A percentile compares a stretch with the other conserved stretches of the same genome.
Conservation (phyloP, 2,888 invertebrate genomes). For the Catonia carolina region DNA sequence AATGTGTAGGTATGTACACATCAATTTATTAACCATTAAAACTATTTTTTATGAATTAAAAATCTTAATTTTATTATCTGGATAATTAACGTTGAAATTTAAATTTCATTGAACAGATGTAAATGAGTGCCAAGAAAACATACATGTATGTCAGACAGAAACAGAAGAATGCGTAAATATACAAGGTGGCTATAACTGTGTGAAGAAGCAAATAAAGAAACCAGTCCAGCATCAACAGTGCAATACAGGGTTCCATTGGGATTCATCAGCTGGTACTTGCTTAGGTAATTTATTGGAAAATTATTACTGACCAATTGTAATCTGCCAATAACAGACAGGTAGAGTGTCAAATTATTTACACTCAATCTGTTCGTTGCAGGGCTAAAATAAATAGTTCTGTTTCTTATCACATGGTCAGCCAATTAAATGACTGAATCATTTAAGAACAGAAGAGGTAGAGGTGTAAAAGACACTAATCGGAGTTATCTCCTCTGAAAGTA, state of each 20-base stretch:
- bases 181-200: conserved; percentile 46
- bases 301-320: background rate
- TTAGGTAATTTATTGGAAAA: conserved; percentile 15
- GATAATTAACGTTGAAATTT: too few relatives aligned
- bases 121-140: conserved; percentile 58
- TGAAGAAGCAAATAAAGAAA: conserved; percentile 35
- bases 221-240: conserved; percentile 2
- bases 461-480: too few relatives aligned
- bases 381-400: too few relatives aligned
- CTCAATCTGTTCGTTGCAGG: too few relatives aligned
- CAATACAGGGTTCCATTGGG: conserved; percentile 13
- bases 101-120: conserved; percentile 57
- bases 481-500: too few relatives aligned
- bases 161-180: conserved; percentile 43
- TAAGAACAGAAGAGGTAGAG: too few relatives aligned
- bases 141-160: conserved; percentile 37
- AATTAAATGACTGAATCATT: too few relatives aligned
- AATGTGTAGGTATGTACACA: background rate
- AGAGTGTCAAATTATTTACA: too few relatives aligned
- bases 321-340: too few relatives aligned
- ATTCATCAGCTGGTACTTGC: conserved; percentile 5
- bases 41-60: background rate
- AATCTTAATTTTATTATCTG: too few relatives aligned
- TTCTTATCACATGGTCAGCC: too few relatives aligned
- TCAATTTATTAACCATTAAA: background rate